Base-by-base conservation (phyloP, 2,888 invertebrate species). In the Eristalinus sepulchralis region DNA sequence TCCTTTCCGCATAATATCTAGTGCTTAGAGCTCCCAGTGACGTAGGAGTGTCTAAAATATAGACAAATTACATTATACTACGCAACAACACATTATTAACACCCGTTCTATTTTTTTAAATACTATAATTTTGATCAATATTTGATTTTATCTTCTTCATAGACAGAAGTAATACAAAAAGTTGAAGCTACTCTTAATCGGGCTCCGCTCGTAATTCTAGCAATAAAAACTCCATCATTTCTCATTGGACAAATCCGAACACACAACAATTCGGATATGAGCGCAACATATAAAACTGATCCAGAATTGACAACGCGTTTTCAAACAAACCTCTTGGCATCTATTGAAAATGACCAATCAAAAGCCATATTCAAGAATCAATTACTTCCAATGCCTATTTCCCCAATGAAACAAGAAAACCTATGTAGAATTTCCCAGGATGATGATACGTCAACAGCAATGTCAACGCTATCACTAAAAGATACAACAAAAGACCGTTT, bases 141-240 rank as follows among this genome's bases (percentile, higher is more conserved):
- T 5, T 9, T 57, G 1, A 3, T 57, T 10, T 34, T 31, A 17
- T 17, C 17, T 17, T 62, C n/a, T 73, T n/a, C 89, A 88, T 93
- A 96, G 95, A 95, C 95, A 75, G 96, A 95, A 91, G 95, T 98
- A 64, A 94, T 94, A 33, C 94, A 94, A 71, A 96, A 96, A 92
- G 96, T 98, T 11, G 93, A 95, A 84, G 94, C 94, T 64, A 96
- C 97, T 0, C 92, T 97, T 57, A 94, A 94, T 31, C 94, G 95
- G 88, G 96, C 96, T 0, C 98, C 98, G 0, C 93, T 97, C 1
- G 94, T 95, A 85, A 94, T 96, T 83, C 94, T 94, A 88, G 94
- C 95, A 1, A 94, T 94, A 80, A 95, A 95, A 92, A 94, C 95
- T 11, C 95, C 95, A 59, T 93, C 94, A 33, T 94, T 94, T 89